phyloP scores from a whole-genome alignment of 1,140 invertebrate genomes.

The Trichoplusia ni region DNA sequence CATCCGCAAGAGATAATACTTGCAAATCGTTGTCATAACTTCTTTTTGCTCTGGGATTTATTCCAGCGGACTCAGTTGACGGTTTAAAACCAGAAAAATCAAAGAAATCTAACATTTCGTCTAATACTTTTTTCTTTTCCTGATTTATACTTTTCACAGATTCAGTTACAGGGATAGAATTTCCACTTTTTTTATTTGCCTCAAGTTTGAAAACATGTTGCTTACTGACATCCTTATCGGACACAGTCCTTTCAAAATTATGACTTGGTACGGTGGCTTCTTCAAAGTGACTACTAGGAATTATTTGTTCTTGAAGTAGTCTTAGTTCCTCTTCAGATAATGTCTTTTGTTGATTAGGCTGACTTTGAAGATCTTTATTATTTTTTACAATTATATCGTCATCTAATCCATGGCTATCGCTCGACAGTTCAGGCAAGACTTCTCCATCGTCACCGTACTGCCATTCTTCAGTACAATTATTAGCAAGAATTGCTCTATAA shows the following conservation, averaged over 20 bases:
- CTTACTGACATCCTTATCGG: conserved; percentile 19
- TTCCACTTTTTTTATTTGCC: conserved; percentile 37
- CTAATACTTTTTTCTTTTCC: conserved; percentile 65
- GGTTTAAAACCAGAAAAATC: conserved; percentile 55
- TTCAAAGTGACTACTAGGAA: conserved; percentile 49
- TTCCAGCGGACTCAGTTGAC: conserved; percentile 25
- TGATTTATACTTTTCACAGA: conserved; percentile 38
- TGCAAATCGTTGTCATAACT: conserved; percentile 55
- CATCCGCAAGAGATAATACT: conserved; percentile 46
- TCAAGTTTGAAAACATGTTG: conserved; percentile 37
- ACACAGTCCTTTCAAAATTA: conserved; percentile 13
- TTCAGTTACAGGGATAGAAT: conserved; percentile 35
- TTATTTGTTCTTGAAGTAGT: conserved; percentile 75
- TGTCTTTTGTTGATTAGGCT: conserved; percentile 48
- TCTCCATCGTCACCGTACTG: conserved; percentile 71
- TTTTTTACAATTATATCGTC: conserved; percentile 64
- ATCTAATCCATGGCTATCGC: conserved; percentile 36
- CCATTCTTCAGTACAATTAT: conserved; percentile 79
- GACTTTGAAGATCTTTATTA: conserved; percentile 54
- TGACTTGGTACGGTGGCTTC: not conserved
- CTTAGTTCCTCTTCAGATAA: conserved; percentile 64
- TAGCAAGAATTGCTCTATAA: conserved; percentile 71
- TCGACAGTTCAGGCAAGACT: conserved; percentile 43
- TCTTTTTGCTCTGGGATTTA: conserved; percentile 47
- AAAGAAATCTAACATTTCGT: conserved; percentile 70